These are phyloP conservation scores for Hippocampus guttulatus DNA, from an alignment of 2,113 vertebrate species.

Conservation along the genomic window DNA sequence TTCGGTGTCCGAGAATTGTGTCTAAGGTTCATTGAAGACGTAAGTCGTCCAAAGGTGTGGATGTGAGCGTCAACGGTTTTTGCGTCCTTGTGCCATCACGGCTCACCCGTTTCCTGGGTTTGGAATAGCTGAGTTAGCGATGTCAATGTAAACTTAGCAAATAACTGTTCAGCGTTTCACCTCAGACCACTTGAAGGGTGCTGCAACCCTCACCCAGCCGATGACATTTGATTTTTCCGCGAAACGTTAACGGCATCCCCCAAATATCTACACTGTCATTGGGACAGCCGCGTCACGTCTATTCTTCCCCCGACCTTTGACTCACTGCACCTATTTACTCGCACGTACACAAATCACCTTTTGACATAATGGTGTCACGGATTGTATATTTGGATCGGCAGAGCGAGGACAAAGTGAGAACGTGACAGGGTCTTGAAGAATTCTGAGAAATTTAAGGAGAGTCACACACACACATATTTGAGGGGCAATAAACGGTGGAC, in stretches of 20 bases:
- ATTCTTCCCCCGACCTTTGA: slow-evolving; percentile 29
- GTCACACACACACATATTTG: slow-evolving; percentile 3
- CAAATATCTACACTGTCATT: slow-evolving; percentile 20
- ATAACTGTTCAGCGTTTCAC: slow-evolving; percentile 16
- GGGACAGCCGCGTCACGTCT: slow-evolving; percentile 13
- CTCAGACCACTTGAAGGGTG: slow-evolving; percentile 24
- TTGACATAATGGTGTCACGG: slow-evolving; percentile 40
- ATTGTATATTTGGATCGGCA: slow-evolving; percentile 27
- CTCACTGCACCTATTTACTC: slow-evolving; percentile 10
- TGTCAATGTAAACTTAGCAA: background rate
- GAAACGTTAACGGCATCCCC: slow-evolving; percentile 5
- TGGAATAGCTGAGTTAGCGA: background rate
- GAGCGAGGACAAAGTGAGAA: background rate
- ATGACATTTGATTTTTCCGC: slow-evolving; percentile 28
- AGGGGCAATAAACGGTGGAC: slow-evolving; percentile 2
- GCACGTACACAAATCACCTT: slow-evolving; percentile 25
- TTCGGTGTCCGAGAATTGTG: too few species aligned
- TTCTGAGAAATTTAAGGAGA: slow-evolving; percentile 10
- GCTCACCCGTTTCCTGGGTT: too few species aligned
- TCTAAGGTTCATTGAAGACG: too few species aligned
- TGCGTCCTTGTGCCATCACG: too few species aligned
- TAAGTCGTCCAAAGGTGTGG: too few species aligned
- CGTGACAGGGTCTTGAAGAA: slow-evolving; percentile 7
- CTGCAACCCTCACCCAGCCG: slow-evolving; percentile 8
- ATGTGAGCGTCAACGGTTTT: too few species aligned